Conservation (phyloP, 2,888 invertebrate species). For the Sepioteuthis lessoniana region DNA sequence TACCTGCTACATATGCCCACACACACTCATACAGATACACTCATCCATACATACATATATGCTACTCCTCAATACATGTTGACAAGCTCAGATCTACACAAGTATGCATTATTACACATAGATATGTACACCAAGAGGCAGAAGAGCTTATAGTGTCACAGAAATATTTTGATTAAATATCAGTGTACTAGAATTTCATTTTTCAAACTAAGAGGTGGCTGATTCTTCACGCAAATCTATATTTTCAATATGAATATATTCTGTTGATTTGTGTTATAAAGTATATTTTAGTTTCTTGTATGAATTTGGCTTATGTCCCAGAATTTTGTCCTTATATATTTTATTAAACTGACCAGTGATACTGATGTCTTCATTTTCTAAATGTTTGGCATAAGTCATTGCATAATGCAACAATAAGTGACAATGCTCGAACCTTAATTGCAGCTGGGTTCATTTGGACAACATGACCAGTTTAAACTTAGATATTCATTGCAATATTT, state of each 20-base stretch:
- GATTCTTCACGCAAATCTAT: background rate
- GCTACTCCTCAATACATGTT: no score
- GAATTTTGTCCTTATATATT: background rate
- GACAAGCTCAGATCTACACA: no score
- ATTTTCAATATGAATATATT: background rate
- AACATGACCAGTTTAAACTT: background rate
- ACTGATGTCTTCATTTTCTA: background rate
- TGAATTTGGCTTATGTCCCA: background rate
- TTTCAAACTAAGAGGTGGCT: background rate
- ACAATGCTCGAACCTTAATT: background rate
- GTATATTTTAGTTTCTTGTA: background rate
- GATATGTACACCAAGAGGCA: no score
- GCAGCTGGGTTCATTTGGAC: background rate
- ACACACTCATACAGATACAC: no score
- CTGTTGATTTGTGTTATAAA: background rate
- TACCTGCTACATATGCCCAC: no score
- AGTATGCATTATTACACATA: no score
- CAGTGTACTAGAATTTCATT: no score
- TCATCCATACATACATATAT: no score
- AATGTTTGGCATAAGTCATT: background rate
- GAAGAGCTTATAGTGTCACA: no score
- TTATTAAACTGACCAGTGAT: background rate
- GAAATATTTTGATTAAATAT: no score
- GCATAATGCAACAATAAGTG: background rate
- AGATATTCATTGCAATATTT: slow-evolving; percentile 33